These are phyloP conservation scores for Amniataba percoides DNA, from an alignment of 2,797 vertebrate genomes.

Conservation along the genomic window DNA sequence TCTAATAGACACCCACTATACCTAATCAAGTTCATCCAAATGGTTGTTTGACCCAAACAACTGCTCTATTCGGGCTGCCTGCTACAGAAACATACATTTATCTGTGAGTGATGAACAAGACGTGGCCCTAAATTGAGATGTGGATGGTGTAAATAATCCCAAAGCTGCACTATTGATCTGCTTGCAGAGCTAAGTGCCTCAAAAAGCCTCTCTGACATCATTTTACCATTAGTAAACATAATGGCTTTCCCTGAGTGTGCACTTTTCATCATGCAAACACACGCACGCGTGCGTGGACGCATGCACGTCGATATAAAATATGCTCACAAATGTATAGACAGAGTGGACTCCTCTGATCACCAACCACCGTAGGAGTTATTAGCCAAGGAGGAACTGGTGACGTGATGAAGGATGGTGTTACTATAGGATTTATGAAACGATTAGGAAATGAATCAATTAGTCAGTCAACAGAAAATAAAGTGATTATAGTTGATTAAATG, in stretches of 20 bases:
- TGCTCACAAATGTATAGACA: background rate
- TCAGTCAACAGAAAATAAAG: constrained; percentile 5
- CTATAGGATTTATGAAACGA: background rate
- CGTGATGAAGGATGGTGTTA: constrained; percentile 10
- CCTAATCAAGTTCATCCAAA: constrained; percentile 68
- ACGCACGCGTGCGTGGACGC: constrained; percentile 11
- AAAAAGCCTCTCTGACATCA: constrained; percentile 76
- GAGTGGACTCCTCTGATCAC: constrained; percentile 8
- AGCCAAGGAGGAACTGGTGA: constrained; percentile 5
- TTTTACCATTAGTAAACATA: constrained; percentile 74
- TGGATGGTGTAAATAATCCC: constrained; percentile 71
- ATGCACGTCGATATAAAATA: background rate
- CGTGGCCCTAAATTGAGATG: constrained; percentile 62
- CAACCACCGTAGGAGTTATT: constrained; percentile 31
- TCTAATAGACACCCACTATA: constrained; percentile 67
- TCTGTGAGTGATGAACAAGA: constrained; percentile 64
- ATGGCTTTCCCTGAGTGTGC: constrained; percentile 68
- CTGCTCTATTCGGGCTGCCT: constrained; percentile 30
- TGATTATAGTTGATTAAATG: background rate
- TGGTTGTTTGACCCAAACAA: constrained; percentile 63
- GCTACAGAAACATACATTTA: constrained; percentile 47
- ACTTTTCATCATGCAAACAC: constrained; percentile 45
- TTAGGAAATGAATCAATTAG: constrained; percentile 7
- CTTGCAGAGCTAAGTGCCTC: constrained; percentile 75
- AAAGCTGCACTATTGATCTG: constrained; percentile 73